Evolutionary conservation across 92 coral and sea anemone species (phyloP), one percentile per base, ranked within the genome.

Genomic region (Porites rus): DNA sequence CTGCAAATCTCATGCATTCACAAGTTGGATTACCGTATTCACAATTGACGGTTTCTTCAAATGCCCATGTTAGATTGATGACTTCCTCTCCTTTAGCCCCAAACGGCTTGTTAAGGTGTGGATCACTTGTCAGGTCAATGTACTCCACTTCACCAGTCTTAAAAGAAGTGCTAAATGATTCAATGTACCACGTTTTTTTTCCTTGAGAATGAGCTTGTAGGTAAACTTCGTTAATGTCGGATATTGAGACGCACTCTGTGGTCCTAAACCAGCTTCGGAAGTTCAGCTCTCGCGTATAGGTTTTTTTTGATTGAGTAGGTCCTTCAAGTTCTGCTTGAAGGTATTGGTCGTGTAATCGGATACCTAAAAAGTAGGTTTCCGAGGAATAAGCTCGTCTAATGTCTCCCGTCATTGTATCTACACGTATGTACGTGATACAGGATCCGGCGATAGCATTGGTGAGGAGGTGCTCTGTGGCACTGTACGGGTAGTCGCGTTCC

Each of bases 401-500:
- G 25, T 24, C 25, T 24, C 25, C 25, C 0, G 25, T 24, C 25
- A 24, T 24, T 24, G 25, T 24, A 24, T 24, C 25, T 24, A 79
- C 84, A 10, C 84, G 84, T 51, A 79, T 65, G 65, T 79, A 79
- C 0, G 84, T 79, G 84, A 79, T 79, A 79, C 84, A 79, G 50
- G 84, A 79, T 79, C 65, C 75, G 51, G 75, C n/a, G 65, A 65
- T 51, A 66, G 84, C 84, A 50, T 79, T 65, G 16, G 84, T 79
- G 20, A 79, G 84, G 84, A 79, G 84, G 84, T 65, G 84, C 52
- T 79, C 16, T 79, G 65, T 79, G 84, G 75, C 84, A 67, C 67
- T 46, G 74, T 79, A 79, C 51, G 84, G 74, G 75, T 66, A 65
- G 51, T 0, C 43, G 13, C 8, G 1, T 51, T 79, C 65, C 1